Conservation (phyloP, 2,797 vertebrate genomes). For the Tangara arthus region DNA sequence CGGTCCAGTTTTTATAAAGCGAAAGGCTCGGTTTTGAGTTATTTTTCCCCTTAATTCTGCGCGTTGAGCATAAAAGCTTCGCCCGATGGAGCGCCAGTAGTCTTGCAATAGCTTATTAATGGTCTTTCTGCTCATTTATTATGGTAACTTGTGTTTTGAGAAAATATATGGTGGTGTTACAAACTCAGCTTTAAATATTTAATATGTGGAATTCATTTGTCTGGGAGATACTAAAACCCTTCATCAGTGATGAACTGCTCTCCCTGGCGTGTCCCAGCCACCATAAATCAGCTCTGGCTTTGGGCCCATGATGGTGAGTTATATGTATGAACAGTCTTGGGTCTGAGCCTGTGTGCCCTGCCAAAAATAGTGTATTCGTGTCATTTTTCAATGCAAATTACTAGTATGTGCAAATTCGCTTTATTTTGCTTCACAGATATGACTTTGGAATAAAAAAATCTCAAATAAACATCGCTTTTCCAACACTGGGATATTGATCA, state of each 20-base stretch:
- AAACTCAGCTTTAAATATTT: conserved; percentile 51
- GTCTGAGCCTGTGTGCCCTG: background rate
- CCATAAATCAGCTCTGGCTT: conserved; percentile 47
- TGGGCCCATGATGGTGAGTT: background rate
- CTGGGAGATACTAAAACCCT: conserved; percentile 44
- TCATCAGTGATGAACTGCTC: conserved; percentile 27
- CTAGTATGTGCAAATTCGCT: background rate
- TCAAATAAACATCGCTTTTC: background rate
- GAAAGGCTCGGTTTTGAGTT: background rate
- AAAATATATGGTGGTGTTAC: conserved; percentile 39
- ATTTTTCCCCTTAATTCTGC: background rate
- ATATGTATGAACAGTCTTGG: background rate
- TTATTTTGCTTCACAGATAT: background rate
- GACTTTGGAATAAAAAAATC: background rate
- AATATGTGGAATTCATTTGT: conserved; percentile 48
- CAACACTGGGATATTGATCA: background rate
- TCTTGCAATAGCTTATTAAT: background rate
- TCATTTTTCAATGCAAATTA: conserved; percentile 1
- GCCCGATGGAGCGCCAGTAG: background rate
- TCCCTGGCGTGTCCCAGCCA: background rate
- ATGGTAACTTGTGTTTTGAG: conserved; percentile 50
- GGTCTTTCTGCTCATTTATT: background rate
- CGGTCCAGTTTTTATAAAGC: background rate
- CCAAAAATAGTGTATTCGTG: background rate
- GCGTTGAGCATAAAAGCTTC: background rate